These are phyloP conservation scores for Melanotaenia pygmaea DNA, from an alignment of 2,797 vertebrate genomes.

Conservation along the genomic window DNA sequence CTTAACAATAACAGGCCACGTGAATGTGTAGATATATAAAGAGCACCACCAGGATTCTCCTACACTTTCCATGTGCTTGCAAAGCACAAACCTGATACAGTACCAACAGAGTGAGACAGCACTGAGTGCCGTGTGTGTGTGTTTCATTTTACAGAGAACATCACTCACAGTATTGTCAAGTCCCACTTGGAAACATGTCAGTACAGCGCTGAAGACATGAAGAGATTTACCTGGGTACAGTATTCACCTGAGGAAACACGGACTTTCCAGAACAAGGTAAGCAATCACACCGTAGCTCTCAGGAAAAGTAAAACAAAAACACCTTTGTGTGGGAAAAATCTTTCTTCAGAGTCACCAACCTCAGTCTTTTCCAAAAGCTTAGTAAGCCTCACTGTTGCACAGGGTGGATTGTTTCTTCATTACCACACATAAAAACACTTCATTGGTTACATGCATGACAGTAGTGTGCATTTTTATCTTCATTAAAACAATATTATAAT, in stretches of 20 bases:
- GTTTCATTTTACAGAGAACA: slow-evolving; percentile 79
- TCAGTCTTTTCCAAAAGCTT: slow-evolving; percentile 1
- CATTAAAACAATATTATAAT: not conserved
- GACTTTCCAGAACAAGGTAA: slow-evolving; percentile 88
- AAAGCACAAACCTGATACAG: not conserved
- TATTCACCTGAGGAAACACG: slow-evolving; percentile 89
- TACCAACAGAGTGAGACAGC: not conserved
- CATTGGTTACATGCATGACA: not conserved
- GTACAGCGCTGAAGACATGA: slow-evolving; percentile 90
- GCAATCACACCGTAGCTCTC: not conserved
- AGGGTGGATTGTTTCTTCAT: not conserved
- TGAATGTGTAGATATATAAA: slow-evolving; percentile 22
- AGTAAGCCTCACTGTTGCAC: not conserved
- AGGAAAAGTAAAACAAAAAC: not conserved
- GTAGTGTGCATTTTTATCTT: not conserved
- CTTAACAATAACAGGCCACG: slow-evolving; percentile 23
- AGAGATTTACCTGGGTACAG: slow-evolving; percentile 87
- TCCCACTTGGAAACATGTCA: slow-evolving; percentile 93
- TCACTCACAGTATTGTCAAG: slow-evolving; percentile 91
- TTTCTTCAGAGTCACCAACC: not conserved
- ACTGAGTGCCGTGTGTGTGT: slow-evolving; percentile 18
- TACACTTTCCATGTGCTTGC: not conserved
- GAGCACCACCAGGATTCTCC: slow-evolving; percentile 2
- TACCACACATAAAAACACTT: not conserved
- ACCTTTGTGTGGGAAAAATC: not conserved